Percentiles rank a stretch among this genome's conserved stretches.
phyloP scores from a whole-genome alignment of 2,797 vertebrate genomes.

The Chloroceryle inda region DNA sequence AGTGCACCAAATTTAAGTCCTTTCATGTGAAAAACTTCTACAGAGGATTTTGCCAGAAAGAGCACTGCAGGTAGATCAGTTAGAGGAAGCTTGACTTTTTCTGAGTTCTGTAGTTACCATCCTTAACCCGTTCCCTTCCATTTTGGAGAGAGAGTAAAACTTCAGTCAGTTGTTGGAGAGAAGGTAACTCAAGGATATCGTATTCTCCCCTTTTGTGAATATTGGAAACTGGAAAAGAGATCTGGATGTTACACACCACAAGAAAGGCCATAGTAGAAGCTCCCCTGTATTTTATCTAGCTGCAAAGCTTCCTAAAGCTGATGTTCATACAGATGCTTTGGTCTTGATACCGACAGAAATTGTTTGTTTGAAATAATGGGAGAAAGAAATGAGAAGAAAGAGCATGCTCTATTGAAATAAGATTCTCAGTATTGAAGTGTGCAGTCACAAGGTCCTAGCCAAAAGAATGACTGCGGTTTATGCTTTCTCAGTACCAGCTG shows the following conservation, averaged over 20 bases:
- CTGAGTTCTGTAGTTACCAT: neutral
- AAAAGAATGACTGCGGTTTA: neutral
- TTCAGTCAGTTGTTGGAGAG: neutral
- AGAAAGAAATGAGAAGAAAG: neutral
- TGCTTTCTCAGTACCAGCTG: neutral
- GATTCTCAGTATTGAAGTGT: neutral
- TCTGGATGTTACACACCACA: neutral
- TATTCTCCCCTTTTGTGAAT: neutral
- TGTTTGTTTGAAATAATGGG: neutral
- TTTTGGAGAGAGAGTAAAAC: neutral
- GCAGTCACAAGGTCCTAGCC: neutral
- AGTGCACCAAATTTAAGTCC: neutral
- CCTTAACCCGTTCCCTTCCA: neutral
- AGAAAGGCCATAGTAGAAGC: neutral
- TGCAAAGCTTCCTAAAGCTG: neutral
- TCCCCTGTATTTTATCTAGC: neutral
- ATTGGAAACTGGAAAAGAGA: neutral
- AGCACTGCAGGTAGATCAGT: neutral
- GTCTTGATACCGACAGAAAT: neutral
- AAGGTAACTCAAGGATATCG: neutral
- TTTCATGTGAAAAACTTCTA: neutral
- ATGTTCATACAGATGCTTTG: neutral
- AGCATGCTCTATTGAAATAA: neutral
- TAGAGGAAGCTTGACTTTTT: neutral
- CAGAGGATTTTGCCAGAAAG: neutral